phyloP scores from a whole-genome alignment of 2,888 invertebrate genomes.

The Eristalinus aeneus region DNA sequence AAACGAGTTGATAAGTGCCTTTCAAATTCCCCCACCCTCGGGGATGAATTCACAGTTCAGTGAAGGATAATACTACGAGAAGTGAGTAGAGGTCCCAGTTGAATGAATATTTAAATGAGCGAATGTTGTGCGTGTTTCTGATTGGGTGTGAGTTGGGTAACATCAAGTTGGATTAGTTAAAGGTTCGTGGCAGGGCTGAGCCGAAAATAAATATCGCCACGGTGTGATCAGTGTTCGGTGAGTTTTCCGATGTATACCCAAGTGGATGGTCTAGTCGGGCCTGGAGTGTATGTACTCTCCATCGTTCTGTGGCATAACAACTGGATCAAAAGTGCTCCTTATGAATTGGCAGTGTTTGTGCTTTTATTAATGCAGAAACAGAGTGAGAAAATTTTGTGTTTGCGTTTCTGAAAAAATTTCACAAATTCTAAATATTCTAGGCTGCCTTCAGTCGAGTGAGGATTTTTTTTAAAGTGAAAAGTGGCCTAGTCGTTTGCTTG shows the following conservation, averaged over 20 bases:
- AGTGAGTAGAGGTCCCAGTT: not conserved
- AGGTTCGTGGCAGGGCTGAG: not conserved
- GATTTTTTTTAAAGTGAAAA: not conserved
- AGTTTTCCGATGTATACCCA: not conserved
- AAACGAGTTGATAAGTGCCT: not conserved
- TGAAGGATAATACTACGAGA: not conserved
- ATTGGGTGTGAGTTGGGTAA: not conserved
- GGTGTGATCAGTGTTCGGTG: not conserved
- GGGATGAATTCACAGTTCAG: constrained; percentile 3
- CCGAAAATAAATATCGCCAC: not conserved
- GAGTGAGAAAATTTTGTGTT: not conserved
- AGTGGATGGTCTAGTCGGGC: not conserved
- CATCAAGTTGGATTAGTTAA: not conserved
- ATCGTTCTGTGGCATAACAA: not conserved
- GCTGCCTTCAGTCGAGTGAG: not conserved
- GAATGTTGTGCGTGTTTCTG: not conserved
- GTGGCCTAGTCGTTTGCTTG: not conserved
- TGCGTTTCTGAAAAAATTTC: not conserved
- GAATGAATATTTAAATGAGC: constrained; percentile 1
- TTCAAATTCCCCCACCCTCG: not conserved
- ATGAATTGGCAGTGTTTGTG: not conserved
- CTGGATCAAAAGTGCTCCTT: too few relatives aligned
- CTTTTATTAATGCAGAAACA: not conserved
- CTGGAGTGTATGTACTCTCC: not conserved
- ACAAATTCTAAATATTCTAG: not conserved